phyloP scores from a whole-genome alignment of 2,113 vertebrate genomes.

The Notothenia coriiceps region DNA sequence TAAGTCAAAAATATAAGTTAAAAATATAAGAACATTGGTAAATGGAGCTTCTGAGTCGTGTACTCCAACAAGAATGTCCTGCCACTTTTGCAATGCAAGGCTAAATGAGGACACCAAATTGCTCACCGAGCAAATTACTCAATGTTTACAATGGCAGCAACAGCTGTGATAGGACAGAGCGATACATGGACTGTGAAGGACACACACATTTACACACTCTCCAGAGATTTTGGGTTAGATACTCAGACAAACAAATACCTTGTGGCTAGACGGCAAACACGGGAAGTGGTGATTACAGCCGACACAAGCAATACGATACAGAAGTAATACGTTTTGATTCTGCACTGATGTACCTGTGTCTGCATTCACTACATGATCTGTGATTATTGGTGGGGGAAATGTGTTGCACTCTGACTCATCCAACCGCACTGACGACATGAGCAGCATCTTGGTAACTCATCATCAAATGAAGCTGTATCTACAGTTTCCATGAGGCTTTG shows the following conservation, averaged over 20 bases:
- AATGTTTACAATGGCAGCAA: constrained; percentile 51
- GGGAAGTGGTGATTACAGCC: constrained; percentile 10
- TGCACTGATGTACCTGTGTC: constrained; percentile 10
- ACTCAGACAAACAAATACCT: constrained; percentile 46
- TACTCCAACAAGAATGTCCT: not conserved
- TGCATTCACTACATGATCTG: constrained; percentile 41
- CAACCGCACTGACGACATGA: constrained; percentile 20
- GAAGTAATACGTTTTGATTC: constrained; percentile 45
- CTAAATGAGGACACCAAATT: constrained; percentile 43
- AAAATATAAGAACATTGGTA: too few relatives aligned
- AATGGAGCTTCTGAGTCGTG: not conserved
- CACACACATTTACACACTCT: constrained; percentile 42
- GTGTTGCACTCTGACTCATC: not conserved
- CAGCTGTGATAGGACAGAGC: constrained; percentile 30
- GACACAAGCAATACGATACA: constrained; percentile 13
- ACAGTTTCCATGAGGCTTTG: constrained; percentile 18
- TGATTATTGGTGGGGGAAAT: constrained; percentile 24
- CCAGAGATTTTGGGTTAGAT: constrained; percentile 48
- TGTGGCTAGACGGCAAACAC: constrained; percentile 32
- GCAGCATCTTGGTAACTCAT: constrained; percentile 44
- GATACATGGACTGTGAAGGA: constrained; percentile 45
- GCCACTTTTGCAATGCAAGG: not conserved
- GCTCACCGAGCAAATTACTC: constrained; percentile 36
- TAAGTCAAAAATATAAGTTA: too few relatives aligned
- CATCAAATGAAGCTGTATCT: constrained; percentile 11